A percentile compares a stretch with the other conserved stretches of the same genome.
Conservation (phyloP, 1,140 invertebrate genomes). For the Brachionus sp. region DNA sequence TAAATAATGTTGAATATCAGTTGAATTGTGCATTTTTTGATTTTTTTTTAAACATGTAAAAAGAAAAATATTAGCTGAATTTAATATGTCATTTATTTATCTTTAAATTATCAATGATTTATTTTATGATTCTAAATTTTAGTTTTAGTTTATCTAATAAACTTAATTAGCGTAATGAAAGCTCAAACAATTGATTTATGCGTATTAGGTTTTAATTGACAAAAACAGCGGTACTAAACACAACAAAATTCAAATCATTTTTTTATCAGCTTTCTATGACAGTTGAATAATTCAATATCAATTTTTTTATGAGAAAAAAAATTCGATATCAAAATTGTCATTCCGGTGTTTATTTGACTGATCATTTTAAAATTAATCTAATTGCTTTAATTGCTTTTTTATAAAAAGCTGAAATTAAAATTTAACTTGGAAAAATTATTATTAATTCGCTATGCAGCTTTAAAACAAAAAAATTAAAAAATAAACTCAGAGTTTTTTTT, state of each 20-base stretch:
- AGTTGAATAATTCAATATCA: background rate
- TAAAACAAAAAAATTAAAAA: too few species aligned
- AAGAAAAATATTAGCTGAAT: background rate
- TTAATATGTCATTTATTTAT: background rate
- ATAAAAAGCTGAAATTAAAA: background rate
- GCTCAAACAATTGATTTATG: background rate
- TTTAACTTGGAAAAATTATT: too few species aligned
- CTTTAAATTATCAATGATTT: background rate
- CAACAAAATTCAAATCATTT: background rate
- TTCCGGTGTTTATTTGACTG: background rate
- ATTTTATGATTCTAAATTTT: background rate
- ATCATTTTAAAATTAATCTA: background rate
- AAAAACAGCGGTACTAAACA: background rate
- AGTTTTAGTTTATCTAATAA: background rate
- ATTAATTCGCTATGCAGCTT: too few species aligned
- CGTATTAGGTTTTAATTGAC: background rate
- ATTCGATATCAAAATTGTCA: background rate
- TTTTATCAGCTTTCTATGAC: background rate
- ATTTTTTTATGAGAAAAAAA: background rate
- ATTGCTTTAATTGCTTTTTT: background rate
- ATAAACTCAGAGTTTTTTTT: too few species aligned
- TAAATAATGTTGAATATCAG: background rate
- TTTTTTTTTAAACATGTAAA: background rate
- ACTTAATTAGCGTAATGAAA: background rate
- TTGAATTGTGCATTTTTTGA: background rate